These are phyloP conservation scores for Sylvia atricapilla DNA, from an alignment of 2,113 vertebrate species.

Conservation along the genomic window DNA sequence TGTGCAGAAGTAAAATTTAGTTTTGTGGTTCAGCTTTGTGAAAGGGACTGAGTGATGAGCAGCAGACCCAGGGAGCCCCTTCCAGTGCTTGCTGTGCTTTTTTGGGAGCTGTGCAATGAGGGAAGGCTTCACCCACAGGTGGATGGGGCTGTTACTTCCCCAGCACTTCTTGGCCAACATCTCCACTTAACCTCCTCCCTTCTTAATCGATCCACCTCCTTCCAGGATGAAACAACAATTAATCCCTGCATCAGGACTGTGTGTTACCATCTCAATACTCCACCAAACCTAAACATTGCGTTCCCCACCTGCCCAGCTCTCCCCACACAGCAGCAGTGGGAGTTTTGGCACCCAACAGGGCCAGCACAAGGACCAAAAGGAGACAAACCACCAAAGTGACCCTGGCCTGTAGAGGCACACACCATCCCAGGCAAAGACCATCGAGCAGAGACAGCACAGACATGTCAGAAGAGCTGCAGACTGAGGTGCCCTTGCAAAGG, in stretches of 20 bases:
- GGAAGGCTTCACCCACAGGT: not conserved
- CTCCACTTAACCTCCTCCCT: not conserved
- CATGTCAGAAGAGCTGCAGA: not conserved
- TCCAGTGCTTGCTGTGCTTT: rapidly evolving
- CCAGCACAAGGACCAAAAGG: not conserved
- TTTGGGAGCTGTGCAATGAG: not conserved
- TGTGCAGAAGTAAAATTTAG: not conserved
- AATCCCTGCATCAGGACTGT: not conserved
- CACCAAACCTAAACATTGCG: not conserved
- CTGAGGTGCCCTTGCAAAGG: not conserved
- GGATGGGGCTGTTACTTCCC: not conserved
- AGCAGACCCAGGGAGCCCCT: not conserved
- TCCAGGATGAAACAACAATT: not conserved
- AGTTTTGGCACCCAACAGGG: not conserved
- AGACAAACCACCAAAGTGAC: not conserved
- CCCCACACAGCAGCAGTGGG: not conserved
- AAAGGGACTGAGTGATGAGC: not conserved
- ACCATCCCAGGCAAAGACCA: not conserved
- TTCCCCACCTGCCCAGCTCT: not conserved
- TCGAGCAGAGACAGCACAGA: rapidly evolving
- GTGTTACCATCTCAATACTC: too few relatives aligned
- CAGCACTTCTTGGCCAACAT: not conserved
- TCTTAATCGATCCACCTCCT: not conserved
- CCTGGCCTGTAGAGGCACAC: not conserved
- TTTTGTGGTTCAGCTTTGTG: too few relatives aligned